A percentile compares a stretch with the other conserved stretches of the same genome.
phyloP scores from a whole-genome alignment of 2,888 invertebrate species.

The Gonocerus acuteangulatus region DNA sequence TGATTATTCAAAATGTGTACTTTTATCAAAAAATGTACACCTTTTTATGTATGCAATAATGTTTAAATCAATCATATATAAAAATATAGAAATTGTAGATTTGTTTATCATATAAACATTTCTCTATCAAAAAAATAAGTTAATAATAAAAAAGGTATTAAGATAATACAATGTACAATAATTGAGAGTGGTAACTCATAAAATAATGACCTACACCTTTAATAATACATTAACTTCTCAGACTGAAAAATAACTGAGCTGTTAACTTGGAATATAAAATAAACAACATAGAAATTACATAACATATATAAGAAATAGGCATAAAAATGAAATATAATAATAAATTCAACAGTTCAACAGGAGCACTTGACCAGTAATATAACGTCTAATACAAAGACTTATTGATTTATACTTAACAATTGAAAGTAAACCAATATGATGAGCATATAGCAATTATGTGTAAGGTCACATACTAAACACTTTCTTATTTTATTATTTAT shows the following conservation, averaged over 20 bases:
- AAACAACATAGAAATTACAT: neutral
- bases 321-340: neutral
- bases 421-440: conserved; percentile 26
- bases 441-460: conserved; percentile 27
- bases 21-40: too few relatives aligned
- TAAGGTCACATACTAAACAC: conserved; percentile 27
- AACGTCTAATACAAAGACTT: conserved; percentile 23
- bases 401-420: conserved; percentile 19
- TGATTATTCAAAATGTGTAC: neutral
- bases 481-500: conserved; percentile 1
- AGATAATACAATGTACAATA: neutral
- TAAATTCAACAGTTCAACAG: neutral
- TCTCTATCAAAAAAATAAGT: conserved; percentile 15
- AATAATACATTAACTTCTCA: conserved; percentile 15
- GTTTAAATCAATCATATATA: conserved; percentile 5
- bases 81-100: conserved; percentile 15
- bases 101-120: conserved; percentile 6
- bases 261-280: neutral
- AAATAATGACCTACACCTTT: conserved; percentile 20
- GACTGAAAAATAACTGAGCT: conserved; percentile 3
- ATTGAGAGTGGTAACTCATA: conserved; percentile 20
- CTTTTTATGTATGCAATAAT: too few relatives aligned
- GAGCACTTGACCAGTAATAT: conserved; percentile 27
- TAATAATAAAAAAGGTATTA: neutral
- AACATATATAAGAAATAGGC: neutral